Percentiles rank a stretch among this genome's conserved stretches.
Conservation (phyloP, 2,888 invertebrate genomes). For the Cotesia congregata region DNA sequence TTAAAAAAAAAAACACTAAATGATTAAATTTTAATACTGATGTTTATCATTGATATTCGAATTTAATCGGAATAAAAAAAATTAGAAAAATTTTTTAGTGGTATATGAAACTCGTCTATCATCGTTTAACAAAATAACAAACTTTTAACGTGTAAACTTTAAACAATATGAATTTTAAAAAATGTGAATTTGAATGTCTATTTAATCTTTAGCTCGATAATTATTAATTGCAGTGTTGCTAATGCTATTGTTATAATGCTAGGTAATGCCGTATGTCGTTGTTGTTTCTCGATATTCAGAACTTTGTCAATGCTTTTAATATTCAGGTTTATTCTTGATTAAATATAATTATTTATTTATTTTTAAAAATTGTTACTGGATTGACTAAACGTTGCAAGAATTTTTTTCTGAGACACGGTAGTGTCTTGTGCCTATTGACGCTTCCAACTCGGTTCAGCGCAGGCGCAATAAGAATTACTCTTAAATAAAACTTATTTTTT, state of each 20-base stretch:
- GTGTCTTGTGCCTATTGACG: no score
- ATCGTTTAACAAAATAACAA: slow-evolving; percentile 11
- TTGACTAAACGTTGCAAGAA: neutral
- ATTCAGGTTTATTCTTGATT: neutral
- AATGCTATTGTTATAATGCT: slow-evolving; percentile 61
- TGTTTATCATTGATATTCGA: slow-evolving; percentile 11
- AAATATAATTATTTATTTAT: neutral
- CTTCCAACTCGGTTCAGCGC: no score
- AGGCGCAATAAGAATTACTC: no score
- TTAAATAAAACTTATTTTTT: no score
- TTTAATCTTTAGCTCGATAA: slow-evolving; percentile 44
- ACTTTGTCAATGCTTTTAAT: slow-evolving; percentile 31
- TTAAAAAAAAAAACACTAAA: slow-evolving; percentile 12
- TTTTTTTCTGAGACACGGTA: no score
- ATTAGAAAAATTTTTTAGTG: slow-evolving; percentile 19
- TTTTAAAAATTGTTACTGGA: neutral
- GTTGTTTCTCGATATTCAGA: slow-evolving; percentile 67
- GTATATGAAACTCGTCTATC: neutral
- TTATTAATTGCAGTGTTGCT: slow-evolving; percentile 54
- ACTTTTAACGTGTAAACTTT: slow-evolving; percentile 16
- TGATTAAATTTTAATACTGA: slow-evolving; percentile 18
- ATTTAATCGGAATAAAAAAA: slow-evolving; percentile 3
- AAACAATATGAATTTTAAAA: slow-evolving; percentile 10
- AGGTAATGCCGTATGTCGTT: slow-evolving; percentile 69
- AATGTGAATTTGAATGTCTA: slow-evolving; percentile 48